Base-by-base conservation (phyloP, 2,113 vertebrate species). In the Syngnathus floridae region DNA sequence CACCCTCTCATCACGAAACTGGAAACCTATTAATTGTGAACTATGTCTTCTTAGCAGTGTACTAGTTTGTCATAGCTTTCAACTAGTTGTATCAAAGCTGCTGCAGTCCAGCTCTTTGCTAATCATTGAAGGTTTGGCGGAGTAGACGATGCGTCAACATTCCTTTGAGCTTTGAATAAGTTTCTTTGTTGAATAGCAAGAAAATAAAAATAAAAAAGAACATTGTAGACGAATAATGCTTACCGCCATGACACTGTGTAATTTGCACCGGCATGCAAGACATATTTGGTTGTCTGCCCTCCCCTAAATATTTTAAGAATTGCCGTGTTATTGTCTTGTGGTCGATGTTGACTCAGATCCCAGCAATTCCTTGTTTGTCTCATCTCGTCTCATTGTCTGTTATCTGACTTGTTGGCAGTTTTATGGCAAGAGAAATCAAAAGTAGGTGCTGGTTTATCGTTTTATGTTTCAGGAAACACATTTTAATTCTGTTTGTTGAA, bases 141-240 rank as follows among this genome's bases (percentile, higher is more conserved):
- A 70, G 56, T 69, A 59, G 72, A 72, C 51, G 48, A 77, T 77
- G 65, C 70, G 71, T 79, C 68, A 65, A 87, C 87, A 88, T 90
- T 90, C 87, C 87, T 88, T 80, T 41, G 65, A 66, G 62, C 55
- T 77, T 70, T 78, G 51, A 73, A 52, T 46, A 69, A 7, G 52
- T 77, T 62, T 77, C 40, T 75, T 62, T 70, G 64, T 69, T n/a
- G n/a, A 40, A 61, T 41, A 35, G 38, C 11, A 3, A 11, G 58
- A 38, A 41, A 61, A 21, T 21, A 41, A 26, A 16, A n/a, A 8
- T 12, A 58, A 58, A 57, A 57, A n/a, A 37, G 19, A 60, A 60
- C 12, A 40, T 22, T 13, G 5, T 35, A 21, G 14, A 64, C 52
- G 35, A 70, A 72, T 55, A 68, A 73, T 61, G 68, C 49, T 79